phyloP scores from a whole-genome alignment of 2,797 vertebrate species.

The Enteromius anoplus region DNA sequence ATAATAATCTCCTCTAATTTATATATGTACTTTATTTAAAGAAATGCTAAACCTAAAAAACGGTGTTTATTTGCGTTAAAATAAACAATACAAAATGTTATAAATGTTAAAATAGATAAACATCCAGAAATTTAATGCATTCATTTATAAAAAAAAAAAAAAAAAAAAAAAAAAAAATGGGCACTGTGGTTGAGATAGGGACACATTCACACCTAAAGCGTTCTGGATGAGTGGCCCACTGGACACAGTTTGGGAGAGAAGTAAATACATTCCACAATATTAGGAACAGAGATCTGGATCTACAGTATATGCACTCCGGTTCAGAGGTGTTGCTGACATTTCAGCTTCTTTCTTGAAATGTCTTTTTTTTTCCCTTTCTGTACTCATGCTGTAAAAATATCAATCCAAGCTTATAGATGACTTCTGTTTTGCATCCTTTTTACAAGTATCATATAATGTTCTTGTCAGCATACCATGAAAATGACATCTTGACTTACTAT shows the following conservation, averaged over 20 bases:
- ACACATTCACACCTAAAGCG: slow-evolving; percentile 26
- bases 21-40: background rate
- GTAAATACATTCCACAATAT: slow-evolving; percentile 53
- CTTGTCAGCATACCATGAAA: slow-evolving; percentile 4
- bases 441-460: slow-evolving; percentile 25
- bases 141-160: slow-evolving; percentile 15
- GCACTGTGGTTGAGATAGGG: slow-evolving; percentile 28
- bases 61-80: background rate
- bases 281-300: slow-evolving; percentile 22
- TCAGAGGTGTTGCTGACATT: slow-evolving; percentile 4
- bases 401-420: background rate
- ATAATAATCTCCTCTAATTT: background rate
- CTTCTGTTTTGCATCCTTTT: slow-evolving; percentile 15
- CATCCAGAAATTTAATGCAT: slow-evolving; percentile 51
- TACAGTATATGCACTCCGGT: slow-evolving; percentile 1
- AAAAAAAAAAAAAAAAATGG: slow-evolving; percentile 25
- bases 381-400: slow-evolving; percentile 3
- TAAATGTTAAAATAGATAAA: slow-evolving; percentile 8
- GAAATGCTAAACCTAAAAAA: background rate
- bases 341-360: slow-evolving; percentile 7
- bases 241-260: slow-evolving; percentile 21
- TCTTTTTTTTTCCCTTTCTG: background rate
- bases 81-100: background rate
- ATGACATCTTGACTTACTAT: slow-evolving; percentile 8
- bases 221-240: slow-evolving; percentile 32